Evolutionary conservation across 2,113 vertebrate species (phyloP).

Genomic region (Callaeas wilsoni): DNA sequence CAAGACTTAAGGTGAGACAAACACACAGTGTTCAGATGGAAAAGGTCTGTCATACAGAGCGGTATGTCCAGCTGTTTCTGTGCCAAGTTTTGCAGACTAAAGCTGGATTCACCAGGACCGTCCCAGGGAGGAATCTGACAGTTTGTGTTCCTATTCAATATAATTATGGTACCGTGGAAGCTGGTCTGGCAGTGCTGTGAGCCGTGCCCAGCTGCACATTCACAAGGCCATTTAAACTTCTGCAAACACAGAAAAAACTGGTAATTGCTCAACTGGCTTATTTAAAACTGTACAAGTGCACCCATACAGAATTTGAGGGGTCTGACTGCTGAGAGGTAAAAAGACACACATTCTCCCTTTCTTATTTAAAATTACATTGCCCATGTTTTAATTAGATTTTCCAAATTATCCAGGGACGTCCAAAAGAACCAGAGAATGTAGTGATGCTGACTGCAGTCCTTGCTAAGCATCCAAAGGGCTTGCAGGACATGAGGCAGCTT

Average conservation of each 20-base stretch:
- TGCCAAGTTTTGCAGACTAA: not conserved
- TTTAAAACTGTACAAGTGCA: not conserved
- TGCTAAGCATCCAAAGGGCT: not conserved
- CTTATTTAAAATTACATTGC: not conserved
- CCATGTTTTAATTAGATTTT: not conserved
- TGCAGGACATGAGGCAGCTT: not conserved
- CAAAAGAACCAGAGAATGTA: not conserved
- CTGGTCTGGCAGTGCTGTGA: not conserved
- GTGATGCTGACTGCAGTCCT: not conserved
- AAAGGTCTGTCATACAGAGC: not conserved
- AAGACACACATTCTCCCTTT: not conserved
- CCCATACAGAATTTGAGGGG: not conserved
- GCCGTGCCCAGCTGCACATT: slow-evolving; percentile 49
- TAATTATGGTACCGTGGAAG: slow-evolving; percentile 11
- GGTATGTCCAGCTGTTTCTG: not conserved
- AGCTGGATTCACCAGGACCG: not conserved
- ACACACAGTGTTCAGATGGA: fast-evolving
- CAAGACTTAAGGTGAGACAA: not conserved
- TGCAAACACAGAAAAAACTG: not conserved
- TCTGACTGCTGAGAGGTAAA: not conserved
- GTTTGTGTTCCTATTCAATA: not conserved
- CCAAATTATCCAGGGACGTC: not conserved
- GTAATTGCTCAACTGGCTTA: not conserved
- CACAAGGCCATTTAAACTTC: not conserved
- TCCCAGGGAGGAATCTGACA: not conserved